Evolutionary conservation across 2,113 vertebrate genomes (phyloP), one percentile per base, ranked within the genome.

Genomic region (Australoheros scitulus): DNA sequence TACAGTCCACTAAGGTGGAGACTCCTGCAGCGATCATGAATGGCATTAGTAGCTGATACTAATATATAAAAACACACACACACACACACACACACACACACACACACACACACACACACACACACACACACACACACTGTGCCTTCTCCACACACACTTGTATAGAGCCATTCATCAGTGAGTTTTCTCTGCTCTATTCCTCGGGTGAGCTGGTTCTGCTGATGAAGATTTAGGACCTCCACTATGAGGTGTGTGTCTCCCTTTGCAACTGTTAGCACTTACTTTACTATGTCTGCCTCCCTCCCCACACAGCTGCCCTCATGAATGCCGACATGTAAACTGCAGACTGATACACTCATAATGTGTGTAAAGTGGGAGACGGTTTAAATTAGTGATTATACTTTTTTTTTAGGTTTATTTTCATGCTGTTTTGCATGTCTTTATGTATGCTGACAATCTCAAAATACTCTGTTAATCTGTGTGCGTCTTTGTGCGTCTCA

Each of bases 201-300:
- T 87, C 70, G 8, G 91, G 81, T 72, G 60, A 84, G 83, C 82
- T 80, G 82, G 80, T 85, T 52, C 15, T 41, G 77, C 86, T 91
- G 92, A 93, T 93, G 91, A 92, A 90, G 90, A 92, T 93, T 90
- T 91, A 91, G 81, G 82, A 90, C 81, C 82, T 64, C 43, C 4
- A 59, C 78, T 50, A 41, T 41, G n/a, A 43, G 11, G 18, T 55
- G 20, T 63, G 29, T 50, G 78, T 84, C 13, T 77, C n/a, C 76
- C 36, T 79, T 34, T 41, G 38, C 61, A 4, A 22, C 15, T 63
- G 8, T 82, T 70, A 82, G 81, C 75, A 76, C 58, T 68, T 74
- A 34, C 84, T 85, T 85, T 36, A 77, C 78, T 56, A 3, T n/a
- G 13, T 81, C 20, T 80, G 10, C 78, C 36, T 76, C 60, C 41